Conservation (phyloP, 2,113 vertebrate genomes). For the Aythya baeri region DNA sequence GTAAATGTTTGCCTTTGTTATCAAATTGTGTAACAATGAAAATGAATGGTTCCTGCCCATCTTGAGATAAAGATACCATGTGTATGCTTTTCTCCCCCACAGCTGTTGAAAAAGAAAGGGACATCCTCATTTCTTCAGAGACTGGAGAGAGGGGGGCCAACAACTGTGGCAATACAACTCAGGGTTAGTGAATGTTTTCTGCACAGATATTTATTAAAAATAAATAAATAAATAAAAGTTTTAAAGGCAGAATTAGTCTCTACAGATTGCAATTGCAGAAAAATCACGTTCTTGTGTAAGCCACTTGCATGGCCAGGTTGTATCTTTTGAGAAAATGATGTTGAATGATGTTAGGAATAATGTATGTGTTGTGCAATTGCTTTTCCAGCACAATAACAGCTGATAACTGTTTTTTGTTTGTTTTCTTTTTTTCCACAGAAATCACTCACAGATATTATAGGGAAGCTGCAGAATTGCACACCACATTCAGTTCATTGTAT, state of each 20-base stretch:
- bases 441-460: constrained; percentile 86
- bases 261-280: background rate
- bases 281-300: background rate
- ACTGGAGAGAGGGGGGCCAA: constrained; percentile 85
- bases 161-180: constrained; percentile 87
- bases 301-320: background rate
- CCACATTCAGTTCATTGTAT: constrained; percentile 91
- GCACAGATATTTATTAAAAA: background rate
- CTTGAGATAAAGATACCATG: background rate
- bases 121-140: constrained; percentile 87
- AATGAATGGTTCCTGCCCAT: background rate
- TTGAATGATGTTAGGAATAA: background rate
- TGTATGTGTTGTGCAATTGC: background rate
- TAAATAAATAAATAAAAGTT: too few species aligned
- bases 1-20: background rate
- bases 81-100: constrained; percentile 15
- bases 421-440: constrained; percentile 75
- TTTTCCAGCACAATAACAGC: background rate
- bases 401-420: background rate
- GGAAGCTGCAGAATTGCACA: constrained; percentile 85
- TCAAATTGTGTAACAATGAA: background rate
- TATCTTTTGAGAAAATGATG: background rate
- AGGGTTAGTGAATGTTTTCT: constrained; percentile 78
- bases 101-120: constrained; percentile 93
- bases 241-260: background rate